phyloP scores from a whole-genome alignment of 2,113 vertebrate genomes.

The Hyperoodon ampullatus region DNA sequence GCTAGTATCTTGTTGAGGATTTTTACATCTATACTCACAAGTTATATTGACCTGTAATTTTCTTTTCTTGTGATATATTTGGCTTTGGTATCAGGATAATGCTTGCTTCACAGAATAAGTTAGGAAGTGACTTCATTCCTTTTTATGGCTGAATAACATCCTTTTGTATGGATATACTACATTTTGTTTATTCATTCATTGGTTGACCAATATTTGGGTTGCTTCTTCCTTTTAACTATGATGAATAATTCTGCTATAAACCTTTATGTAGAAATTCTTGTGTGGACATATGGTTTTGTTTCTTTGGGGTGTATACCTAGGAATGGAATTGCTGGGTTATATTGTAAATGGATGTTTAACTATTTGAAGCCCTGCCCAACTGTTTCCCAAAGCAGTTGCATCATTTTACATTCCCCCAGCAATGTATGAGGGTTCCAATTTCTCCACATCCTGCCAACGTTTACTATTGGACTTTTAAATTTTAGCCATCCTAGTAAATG shows the following conservation, averaged over 20 bases:
- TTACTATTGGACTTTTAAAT: neutral
- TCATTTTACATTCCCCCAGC: neutral
- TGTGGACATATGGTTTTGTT: neutral
- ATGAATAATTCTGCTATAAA: neutral
- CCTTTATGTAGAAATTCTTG: neutral
- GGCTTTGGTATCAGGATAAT: neutral
- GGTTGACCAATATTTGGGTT: neutral
- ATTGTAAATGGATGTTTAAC: neutral
- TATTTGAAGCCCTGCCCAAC: neutral
- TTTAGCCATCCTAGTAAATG: neutral
- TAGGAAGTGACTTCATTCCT: neutral
- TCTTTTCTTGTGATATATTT: neutral
- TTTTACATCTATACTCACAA: neutral
- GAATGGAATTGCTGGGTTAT: neutral
- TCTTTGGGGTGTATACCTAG: neutral
- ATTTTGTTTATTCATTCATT: neutral
- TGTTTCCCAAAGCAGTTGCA: neutral
- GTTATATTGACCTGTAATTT: neutral
- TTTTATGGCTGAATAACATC: neutral
- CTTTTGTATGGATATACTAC: neutral
- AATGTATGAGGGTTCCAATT: neutral
- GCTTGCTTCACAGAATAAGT: neutral
- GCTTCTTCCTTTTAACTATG: neutral
- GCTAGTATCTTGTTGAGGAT: neutral
- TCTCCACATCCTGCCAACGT: neutral